A percentile compares a stretch with the other conserved stretches of the same genome.
These are phyloP conservation scores for Phycodurus eques DNA, from an alignment of 2,113 vertebrate species.

Conservation along the genomic window DNA sequence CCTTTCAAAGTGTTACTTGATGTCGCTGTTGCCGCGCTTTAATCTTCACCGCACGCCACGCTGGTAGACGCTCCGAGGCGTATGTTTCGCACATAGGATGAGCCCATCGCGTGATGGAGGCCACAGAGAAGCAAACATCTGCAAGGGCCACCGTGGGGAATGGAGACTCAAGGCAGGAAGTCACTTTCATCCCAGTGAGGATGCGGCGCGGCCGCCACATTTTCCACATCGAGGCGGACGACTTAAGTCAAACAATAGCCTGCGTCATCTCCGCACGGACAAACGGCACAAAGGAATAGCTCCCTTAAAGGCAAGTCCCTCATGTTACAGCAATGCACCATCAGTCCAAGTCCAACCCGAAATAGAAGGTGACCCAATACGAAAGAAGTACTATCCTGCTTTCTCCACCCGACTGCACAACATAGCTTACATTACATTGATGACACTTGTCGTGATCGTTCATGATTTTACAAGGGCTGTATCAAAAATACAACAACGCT, in stretches of 20 bases:
- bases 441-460: no score
- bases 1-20: constrained; percentile 46
- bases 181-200: constrained; percentile 21
- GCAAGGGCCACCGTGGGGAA: neutral
- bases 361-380: constrained; percentile 47
- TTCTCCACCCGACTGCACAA: constrained; percentile 13
- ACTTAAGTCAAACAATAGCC: constrained; percentile 51
- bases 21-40: constrained; percentile 18
- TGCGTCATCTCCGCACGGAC: constrained; percentile 40
- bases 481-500: no score
- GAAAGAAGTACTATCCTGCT: constrained; percentile 61
- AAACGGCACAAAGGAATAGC: constrained; percentile 36
- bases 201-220: constrained; percentile 33
- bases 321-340: constrained; percentile 32
- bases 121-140: neutral
- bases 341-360: constrained; percentile 27
- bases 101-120: neutral
- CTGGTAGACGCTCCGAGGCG: neutral
- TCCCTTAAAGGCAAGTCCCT: constrained; percentile 34
- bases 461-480: no score
- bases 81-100: neutral
- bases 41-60: constrained; percentile 7
- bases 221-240: constrained; percentile 43
- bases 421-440: no score
- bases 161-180: constrained; percentile 11